These are phyloP conservation scores for Drosophila formosana DNA, from an alignment of 2,888 invertebrate species.

Conservation along the genomic window DNA sequence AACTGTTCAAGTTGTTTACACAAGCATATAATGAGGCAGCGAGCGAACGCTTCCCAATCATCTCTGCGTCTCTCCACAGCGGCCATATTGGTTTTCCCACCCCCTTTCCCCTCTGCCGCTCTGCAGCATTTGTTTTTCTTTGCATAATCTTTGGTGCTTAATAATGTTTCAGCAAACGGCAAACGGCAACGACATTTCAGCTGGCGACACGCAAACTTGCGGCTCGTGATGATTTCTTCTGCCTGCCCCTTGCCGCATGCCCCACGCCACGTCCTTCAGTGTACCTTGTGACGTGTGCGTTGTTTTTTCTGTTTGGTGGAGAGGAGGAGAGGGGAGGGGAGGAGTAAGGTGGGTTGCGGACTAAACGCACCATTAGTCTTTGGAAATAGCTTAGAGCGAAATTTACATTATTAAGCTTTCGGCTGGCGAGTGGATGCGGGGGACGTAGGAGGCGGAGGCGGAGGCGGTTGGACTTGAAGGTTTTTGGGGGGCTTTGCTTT, in stretches of 20 bases:
- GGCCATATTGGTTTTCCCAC: conserved; percentile 66
- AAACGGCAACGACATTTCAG: conserved; percentile 45
- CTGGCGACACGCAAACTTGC: conserved; percentile 71
- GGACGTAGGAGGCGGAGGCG: not conserved
- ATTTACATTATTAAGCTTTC: conserved; percentile 82
- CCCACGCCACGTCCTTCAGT: conserved; percentile 10
- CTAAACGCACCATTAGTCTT: conserved; percentile 82
- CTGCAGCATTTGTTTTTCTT: conserved; percentile 63
- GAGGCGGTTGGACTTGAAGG: conserved; percentile 3
- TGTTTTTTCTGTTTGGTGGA: conserved; percentile 11
- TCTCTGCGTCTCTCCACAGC: conserved; percentile 39
- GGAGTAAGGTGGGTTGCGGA: conserved; percentile 48
- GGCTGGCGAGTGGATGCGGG: conserved; percentile 27
- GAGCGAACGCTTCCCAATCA: conserved; percentile 13
- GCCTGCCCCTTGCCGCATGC: not conserved
- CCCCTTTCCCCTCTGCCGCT: not conserved
- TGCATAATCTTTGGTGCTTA: conserved; percentile 73
- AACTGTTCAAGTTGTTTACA: conserved; percentile 63
- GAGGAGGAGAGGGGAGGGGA: not conserved
- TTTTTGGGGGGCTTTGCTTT: conserved; percentile 39
- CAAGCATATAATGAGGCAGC: conserved; percentile 60
- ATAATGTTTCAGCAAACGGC: conserved; percentile 58
- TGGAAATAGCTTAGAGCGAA: conserved; percentile 80
- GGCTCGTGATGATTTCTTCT: conserved; percentile 64
- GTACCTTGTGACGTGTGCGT: conserved; percentile 58